These are phyloP conservation scores for Hephaestus fuliginosus DNA, from an alignment of 2,797 vertebrate genomes.

Conservation along the genomic window DNA sequence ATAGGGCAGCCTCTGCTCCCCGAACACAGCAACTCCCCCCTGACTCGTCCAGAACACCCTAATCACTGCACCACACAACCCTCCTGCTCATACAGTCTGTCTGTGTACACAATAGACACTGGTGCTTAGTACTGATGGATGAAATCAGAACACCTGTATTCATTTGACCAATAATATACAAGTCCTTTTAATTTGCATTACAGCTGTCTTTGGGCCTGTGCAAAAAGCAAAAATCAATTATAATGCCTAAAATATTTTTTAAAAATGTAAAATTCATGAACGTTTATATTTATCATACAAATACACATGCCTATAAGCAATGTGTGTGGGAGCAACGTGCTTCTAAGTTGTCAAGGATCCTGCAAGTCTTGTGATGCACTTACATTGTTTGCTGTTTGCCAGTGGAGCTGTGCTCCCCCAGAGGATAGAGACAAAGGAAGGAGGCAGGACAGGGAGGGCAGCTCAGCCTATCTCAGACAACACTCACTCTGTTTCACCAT, in stretches of 20 bases:
- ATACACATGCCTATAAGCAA: conserved; percentile 15
- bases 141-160: conserved; percentile 78
- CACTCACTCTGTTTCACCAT: conserved; percentile 79
- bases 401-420: conserved; percentile 78
- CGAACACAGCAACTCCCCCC: conserved; percentile 80
- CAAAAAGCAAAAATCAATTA: conserved; percentile 3
- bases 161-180: conserved; percentile 49
- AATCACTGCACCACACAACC: conserved; percentile 84
- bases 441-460: conserved; percentile 78
- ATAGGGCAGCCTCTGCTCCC: conserved; percentile 87
- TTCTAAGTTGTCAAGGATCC: conserved; percentile 70
- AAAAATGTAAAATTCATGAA: not conserved
- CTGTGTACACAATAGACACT: conserved; percentile 74
- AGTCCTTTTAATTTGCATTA: conserved; percentile 3
- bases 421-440: conserved; percentile 85
- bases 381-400: conserved; percentile 84
- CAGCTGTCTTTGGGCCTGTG: conserved; percentile 5
- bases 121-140: conserved; percentile 66
- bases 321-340: conserved; percentile 36
- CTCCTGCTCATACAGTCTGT: conserved; percentile 72
- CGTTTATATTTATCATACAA: conserved; percentile 7
- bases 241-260: not conserved
- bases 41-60: conserved; percentile 81
- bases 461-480: conserved; percentile 84
- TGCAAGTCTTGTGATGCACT: conserved; percentile 81